Evolutionary conservation across 2,888 invertebrate species (phyloP), one percentile per base, ranked within the genome.

Genomic region (Mantis religiosa): DNA sequence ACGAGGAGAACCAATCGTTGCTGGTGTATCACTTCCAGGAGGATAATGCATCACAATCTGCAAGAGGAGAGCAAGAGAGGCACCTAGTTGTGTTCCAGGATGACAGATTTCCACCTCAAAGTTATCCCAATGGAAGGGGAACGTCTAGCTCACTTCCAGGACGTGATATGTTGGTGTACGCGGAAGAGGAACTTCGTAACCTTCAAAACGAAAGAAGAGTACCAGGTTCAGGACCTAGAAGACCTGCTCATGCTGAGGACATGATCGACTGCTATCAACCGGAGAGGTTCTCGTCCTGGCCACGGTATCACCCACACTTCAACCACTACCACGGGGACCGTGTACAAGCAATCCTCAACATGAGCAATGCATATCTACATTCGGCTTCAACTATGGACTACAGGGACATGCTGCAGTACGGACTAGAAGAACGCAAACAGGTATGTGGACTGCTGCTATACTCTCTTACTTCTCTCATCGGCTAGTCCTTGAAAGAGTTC

Each of bases 261-360:
- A 71, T 71, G 54, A 71, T 71, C 8, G 54, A 20, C 20, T 71
- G 20, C 54, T 71, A 71, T 71, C 20, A 6, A 3, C 54, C 54
- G 20, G 54, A 71, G 20, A 71, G 54, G 54, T 71, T 71, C 87
- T 34, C 87, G 3, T 87, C 87, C 15, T 87, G 87, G 87, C 82
- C 87, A n/a, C 82, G 87, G 15, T 71, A 34, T 34, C 54, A 71
- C 14, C 54, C 54, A 8, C 54, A 71, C 54, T 71, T 71, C 6
- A 25, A 85, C 6, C 85, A 85, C 54, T 47, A 85, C 25, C 85
- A 85, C 2, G 87, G n/a, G 3, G 87, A 87, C 87, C 87, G 82
- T 82, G 87, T 87, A 20, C 87, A 87, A 28, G 87, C 87, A 81
- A 30, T 87, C 27, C 87, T 87, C 82, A 82, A 87, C 82, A 82